phyloP scores from a whole-genome alignment of 2,888 invertebrate genomes.

The Sthenelais limicola region DNA sequence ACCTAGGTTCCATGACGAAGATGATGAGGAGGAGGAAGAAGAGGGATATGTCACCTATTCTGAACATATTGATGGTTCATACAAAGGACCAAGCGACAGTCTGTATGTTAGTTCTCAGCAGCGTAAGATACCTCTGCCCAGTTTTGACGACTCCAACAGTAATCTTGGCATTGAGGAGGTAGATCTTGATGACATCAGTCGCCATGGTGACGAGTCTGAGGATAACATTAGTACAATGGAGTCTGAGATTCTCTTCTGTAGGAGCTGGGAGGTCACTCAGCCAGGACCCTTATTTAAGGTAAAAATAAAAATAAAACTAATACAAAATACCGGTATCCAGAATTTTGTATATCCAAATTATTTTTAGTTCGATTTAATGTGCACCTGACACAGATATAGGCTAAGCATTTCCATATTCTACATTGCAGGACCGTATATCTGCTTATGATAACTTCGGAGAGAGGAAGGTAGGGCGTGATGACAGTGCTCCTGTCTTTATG shows the following conservation, averaged over 20 bases:
- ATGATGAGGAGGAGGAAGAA: no score
- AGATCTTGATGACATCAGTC: constrained; percentile 47
- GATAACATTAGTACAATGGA: constrained; percentile 15
- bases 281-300: constrained; percentile 10
- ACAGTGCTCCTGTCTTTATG: constrained; percentile 47
- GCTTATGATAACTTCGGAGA: constrained; percentile 53
- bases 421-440: constrained; percentile 40
- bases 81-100: not conserved
- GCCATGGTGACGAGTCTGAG: constrained; percentile 5
- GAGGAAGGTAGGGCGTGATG: constrained; percentile 49
- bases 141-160: constrained; percentile 3
- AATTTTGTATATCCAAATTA: no score
- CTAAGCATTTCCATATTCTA: not conserved
- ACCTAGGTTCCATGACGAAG: not conserved
- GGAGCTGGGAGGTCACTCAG: constrained; percentile 3
- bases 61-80: not conserved
- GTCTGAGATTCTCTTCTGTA: constrained; percentile 34
- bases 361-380: not conserved
- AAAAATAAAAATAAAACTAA: no score
- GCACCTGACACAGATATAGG: no score
- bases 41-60: no score
- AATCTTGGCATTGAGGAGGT: not conserved
- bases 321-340: no score
- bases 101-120: no score
- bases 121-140: constrained; percentile 36